Conservation (phyloP, 1,140 invertebrate genomes). For the Oryctes rhinoceros region DNA sequence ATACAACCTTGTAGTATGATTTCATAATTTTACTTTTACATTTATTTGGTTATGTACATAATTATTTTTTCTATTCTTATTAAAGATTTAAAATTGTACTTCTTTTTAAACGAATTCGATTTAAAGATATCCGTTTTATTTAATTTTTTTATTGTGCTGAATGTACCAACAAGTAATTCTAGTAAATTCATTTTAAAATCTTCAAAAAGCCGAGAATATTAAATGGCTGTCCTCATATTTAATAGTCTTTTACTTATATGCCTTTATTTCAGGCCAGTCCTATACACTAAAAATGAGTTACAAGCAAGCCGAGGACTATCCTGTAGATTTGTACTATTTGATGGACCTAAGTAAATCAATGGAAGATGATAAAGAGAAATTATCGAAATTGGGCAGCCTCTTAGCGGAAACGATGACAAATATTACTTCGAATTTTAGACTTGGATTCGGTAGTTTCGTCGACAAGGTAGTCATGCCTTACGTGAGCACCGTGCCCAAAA, state of each 20-base stretch:
- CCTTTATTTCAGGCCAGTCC: slow-evolving; percentile 48
- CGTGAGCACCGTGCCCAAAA: slow-evolving; percentile 68
- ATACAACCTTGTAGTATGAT: too few species aligned
- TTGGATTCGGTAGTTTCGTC: slow-evolving; percentile 90
- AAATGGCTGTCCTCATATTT: not conserved
- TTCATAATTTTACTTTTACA: too few species aligned
- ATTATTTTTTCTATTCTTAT: too few species aligned
- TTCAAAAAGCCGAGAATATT: too few species aligned
- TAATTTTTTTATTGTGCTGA: too few species aligned
- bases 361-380: slow-evolving; percentile 73
- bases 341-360: slow-evolving; percentile 88
- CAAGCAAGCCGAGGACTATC: slow-evolving; percentile 78
- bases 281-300: slow-evolving; percentile 75
- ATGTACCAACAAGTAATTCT: too few species aligned
- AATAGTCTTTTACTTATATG: not conserved
- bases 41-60: too few species aligned
- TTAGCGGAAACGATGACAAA: slow-evolving; percentile 74
- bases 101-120: too few species aligned
- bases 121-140: too few species aligned
- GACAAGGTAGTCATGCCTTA: slow-evolving; percentile 88
- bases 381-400: slow-evolving; percentile 71
- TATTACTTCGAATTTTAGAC: slow-evolving; percentile 82
- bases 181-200: too few species aligned
- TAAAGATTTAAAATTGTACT: too few species aligned
- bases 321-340: slow-evolving; percentile 88